Conservation (phyloP, 30 jellyfish, hydroid and myxozoan genomes). For the Turritopsis dohrnii region DNA sequence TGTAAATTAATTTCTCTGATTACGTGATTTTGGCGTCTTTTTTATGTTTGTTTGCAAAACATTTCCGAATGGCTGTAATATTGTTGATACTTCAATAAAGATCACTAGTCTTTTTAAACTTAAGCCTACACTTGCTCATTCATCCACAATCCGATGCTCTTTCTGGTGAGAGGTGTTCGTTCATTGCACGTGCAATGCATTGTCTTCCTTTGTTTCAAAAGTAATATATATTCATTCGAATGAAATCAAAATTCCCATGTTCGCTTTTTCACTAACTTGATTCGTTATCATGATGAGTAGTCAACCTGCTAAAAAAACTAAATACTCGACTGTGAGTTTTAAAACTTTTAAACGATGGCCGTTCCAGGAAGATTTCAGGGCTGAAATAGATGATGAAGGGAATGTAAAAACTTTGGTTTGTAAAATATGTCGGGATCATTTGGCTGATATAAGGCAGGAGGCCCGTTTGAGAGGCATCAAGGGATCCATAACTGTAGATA, state of each 20-base stretch:
- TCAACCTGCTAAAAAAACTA: not conserved
- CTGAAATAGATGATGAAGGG: not conserved
- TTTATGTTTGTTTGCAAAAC: too few species aligned
- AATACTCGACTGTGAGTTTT: not conserved
- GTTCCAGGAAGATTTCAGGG: not conserved
- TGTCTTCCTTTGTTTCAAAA: constrained; percentile 2
- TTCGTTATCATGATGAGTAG: not conserved
- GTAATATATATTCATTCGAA: not conserved
- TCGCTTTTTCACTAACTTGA: not conserved
- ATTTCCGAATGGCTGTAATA: too few species aligned
- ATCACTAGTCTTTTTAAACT: too few species aligned
- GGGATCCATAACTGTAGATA: not conserved
- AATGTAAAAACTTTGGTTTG: not conserved
- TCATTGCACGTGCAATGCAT: not conserved
- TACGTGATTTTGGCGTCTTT: too few species aligned
- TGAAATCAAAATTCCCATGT: not conserved
- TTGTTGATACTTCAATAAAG: too few species aligned
- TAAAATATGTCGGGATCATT: not conserved
- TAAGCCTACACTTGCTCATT: too few species aligned
- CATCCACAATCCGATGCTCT: too few species aligned
- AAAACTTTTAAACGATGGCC: not conserved
- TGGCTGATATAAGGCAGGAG: not conserved
- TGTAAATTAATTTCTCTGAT: too few species aligned
- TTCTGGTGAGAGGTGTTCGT: too few species aligned
- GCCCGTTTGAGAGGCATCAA: not conserved